Conservation (phyloP, 64 coral and sea anemone genomes). For the Astreopora myriophthalma region DNA sequence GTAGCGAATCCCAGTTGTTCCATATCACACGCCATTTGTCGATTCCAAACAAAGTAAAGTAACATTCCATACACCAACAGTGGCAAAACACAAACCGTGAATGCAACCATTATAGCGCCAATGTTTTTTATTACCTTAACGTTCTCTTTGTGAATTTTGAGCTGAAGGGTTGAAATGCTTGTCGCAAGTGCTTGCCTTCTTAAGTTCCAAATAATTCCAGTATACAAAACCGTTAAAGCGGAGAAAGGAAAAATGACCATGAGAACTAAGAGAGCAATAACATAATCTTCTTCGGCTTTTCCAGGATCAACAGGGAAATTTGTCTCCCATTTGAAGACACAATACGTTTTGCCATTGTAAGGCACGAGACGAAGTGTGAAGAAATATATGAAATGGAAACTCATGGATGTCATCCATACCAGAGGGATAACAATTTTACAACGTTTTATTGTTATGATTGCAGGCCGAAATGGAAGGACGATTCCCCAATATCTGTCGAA, state of each 20-base stretch:
- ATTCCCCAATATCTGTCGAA: constrained; percentile 64
- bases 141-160: constrained; percentile 14
- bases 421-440: constrained; percentile 45
- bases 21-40: constrained; percentile 14
- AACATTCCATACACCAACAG: constrained; percentile 53
- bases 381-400: constrained; percentile 41
- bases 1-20: constrained; percentile 40
- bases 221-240: constrained; percentile 54
- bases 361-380: constrained; percentile 33
- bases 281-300: constrained; percentile 5
- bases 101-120: constrained; percentile 42
- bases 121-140: constrained; percentile 52
- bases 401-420: constrained; percentile 54
- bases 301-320: not conserved
- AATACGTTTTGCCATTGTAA: not conserved
- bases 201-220: constrained; percentile 27
- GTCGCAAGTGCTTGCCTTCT: not conserved
- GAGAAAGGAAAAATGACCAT: constrained; percentile 46
- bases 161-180: not conserved
- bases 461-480: constrained; percentile 39
- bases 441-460: not conserved
- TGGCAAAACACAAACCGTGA: constrained; percentile 64
- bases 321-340: constrained; percentile 51
- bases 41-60: constrained; percentile 33
- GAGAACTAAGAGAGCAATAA: constrained; percentile 28